Conservation (phyloP, 1,140 invertebrate species). For the Drosophila kepulauana region DNA sequence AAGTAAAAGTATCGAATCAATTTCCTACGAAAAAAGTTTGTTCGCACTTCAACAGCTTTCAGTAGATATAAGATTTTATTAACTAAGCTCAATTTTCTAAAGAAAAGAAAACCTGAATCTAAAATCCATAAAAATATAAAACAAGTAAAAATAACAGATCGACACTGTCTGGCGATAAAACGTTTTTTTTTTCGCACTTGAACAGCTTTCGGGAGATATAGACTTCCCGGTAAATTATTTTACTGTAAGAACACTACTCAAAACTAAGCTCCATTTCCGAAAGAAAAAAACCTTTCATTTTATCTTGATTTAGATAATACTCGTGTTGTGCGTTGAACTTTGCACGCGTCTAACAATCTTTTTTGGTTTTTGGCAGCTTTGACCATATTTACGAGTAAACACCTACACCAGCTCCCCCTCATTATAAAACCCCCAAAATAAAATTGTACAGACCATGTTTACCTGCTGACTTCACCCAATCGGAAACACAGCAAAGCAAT, state of each 20-base stretch:
- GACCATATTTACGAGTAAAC: not conserved
- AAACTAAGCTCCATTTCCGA: not conserved
- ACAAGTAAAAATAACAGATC: not conserved
- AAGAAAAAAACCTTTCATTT: not conserved
- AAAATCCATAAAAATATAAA: too few relatives aligned
- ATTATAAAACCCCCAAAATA: too few relatives aligned
- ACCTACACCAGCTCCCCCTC: not conserved
- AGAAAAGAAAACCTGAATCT: too few relatives aligned
- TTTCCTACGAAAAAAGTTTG: not conserved
- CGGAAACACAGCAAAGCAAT: not conserved
- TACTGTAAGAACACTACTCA: not conserved
- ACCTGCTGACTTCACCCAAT: constrained; percentile 4
- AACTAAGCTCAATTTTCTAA: too few relatives aligned
- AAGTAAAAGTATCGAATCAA: not conserved
- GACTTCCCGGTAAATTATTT: not conserved
- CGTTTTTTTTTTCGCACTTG: too few relatives aligned
- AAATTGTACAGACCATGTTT: not conserved
- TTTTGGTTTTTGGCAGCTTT: not conserved
- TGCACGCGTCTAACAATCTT: not conserved
- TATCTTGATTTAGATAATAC: not conserved
- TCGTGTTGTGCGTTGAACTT: not conserved
- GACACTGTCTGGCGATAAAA: too few relatives aligned
- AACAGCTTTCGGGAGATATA: not conserved
- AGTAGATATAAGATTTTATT: too few relatives aligned
- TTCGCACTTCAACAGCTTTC: not conserved